Evolutionary conservation across 2,888 invertebrate species (phyloP).

Genomic region (Tryphoninae sp.): DNA sequence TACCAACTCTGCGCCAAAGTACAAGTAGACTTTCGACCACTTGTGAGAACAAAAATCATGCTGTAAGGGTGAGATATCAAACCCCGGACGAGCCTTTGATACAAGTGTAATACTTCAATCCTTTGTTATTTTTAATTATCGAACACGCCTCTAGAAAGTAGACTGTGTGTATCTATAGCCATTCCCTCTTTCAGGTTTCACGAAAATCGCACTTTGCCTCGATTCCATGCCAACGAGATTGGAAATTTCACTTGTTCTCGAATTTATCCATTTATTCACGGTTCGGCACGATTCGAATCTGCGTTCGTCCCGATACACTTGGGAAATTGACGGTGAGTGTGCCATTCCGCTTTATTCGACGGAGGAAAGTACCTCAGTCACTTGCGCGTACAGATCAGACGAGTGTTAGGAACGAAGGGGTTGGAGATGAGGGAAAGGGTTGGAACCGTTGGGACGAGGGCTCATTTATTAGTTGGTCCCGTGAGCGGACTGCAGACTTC

Average conservation of each 20-base stretch:
- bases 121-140: too few species aligned
- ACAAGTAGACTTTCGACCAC: constrained; percentile 11
- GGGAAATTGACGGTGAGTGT: constrained; percentile 59
- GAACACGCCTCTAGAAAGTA: too few species aligned
- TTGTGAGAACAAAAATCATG: constrained; percentile 6
- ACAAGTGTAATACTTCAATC: too few species aligned
- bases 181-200: background rate
- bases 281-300: too few species aligned
- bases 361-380: constrained; percentile 37
- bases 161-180: background rate
- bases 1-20: constrained; percentile 5
- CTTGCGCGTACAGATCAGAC: background rate
- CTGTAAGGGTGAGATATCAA: constrained; percentile 6
- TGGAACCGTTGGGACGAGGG: constrained; percentile 29
- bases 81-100: background rate
- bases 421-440: background rate
- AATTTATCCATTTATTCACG: constrained; percentile 5
- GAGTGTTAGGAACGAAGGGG: background rate
- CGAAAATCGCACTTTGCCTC: background rate
- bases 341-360: constrained; percentile 11
- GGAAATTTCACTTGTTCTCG: constrained; percentile 52
- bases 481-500: constrained; percentile 45
- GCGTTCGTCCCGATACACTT: constrained; percentile 50
- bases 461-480: constrained; percentile 61
- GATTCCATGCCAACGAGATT: constrained; percentile 41